These are phyloP conservation scores for Poecilus cupreus DNA, from an alignment of 2,888 invertebrate species.

Conservation along the genomic window DNA sequence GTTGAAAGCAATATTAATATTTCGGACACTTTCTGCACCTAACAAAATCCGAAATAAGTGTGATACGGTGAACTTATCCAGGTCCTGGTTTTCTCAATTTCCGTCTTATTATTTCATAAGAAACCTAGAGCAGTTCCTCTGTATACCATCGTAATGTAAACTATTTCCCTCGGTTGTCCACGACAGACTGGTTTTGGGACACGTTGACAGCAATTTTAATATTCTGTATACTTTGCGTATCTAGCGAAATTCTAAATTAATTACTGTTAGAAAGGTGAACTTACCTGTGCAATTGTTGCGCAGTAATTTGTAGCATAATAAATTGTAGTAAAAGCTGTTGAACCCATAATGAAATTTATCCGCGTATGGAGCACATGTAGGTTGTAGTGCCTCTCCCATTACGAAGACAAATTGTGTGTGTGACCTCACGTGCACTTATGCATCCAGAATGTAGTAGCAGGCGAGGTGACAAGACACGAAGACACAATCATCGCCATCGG, in stretches of 20 bases:
- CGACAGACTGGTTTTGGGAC: too few species aligned
- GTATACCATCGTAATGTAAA: too few species aligned
- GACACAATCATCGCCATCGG: conserved; percentile 17
- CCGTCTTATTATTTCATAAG: too few species aligned
- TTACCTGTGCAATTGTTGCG: neutral
- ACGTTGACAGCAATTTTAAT: too few species aligned
- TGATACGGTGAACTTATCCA: too few species aligned
- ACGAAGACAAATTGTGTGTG: neutral
- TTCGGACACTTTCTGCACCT: too few species aligned
- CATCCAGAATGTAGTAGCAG: neutral
- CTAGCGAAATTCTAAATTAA: neutral
- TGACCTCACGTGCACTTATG: neutral
- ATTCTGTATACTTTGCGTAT: too few species aligned
- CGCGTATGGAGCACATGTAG: neutral
- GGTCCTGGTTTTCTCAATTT: too few species aligned
- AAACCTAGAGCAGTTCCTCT: too few species aligned
- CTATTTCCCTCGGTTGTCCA: too few species aligned
- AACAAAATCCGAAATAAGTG: too few species aligned
- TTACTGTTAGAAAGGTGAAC: neutral
- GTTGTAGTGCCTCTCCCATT: neutral
- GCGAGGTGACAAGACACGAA: neutral
- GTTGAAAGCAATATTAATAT: too few species aligned
- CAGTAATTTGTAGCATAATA: neutral
- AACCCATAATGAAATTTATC: neutral
- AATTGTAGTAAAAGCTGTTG: neutral